phyloP scores from a whole-genome alignment of 1,140 invertebrate species.

The Drosophila kikkawai region DNA sequence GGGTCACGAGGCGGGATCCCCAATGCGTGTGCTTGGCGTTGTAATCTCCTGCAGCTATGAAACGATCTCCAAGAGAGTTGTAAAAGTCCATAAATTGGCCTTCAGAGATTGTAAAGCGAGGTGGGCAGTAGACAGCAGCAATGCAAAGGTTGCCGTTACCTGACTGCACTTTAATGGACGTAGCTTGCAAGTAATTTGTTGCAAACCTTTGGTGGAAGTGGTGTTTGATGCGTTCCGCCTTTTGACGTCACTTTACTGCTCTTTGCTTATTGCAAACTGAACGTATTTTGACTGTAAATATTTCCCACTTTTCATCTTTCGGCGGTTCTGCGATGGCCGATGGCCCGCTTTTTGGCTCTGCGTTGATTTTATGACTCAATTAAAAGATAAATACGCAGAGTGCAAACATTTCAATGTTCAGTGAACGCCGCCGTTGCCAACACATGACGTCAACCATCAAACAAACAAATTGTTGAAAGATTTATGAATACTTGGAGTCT shows the following conservation, averaged over 20 bases:
- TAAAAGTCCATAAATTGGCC: too few relatives aligned
- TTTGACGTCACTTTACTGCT: constrained; percentile 34
- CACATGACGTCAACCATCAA: constrained; percentile 51
- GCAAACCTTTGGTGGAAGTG: too few relatives aligned
- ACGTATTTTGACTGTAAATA: constrained; percentile 54
- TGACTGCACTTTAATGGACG: too few relatives aligned
- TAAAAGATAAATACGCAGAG: constrained; percentile 68
- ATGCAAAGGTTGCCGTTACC: too few relatives aligned
- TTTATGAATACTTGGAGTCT: constrained; percentile 53
- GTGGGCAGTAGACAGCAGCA: too few relatives aligned
- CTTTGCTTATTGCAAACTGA: constrained; percentile 34
- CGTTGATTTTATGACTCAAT: constrained; percentile 72
- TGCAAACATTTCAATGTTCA: constrained; percentile 57
- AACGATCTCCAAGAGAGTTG: too few relatives aligned
- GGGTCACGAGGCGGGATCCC: too few relatives aligned
- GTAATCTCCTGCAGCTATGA: too few relatives aligned
- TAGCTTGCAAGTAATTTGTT: too few relatives aligned
- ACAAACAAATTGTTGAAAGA: constrained; percentile 54
- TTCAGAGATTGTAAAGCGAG: too few relatives aligned
- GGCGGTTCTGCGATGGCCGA: not conserved
- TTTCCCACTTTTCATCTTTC: constrained; percentile 57
- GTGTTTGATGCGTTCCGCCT: too few relatives aligned
- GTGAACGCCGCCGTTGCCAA: constrained; percentile 47
- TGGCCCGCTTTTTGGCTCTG: constrained; percentile 28
- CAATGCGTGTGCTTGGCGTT: too few relatives aligned